Conservation (phyloP, 2,797 vertebrate species). For the Glyptemys insculpta region DNA sequence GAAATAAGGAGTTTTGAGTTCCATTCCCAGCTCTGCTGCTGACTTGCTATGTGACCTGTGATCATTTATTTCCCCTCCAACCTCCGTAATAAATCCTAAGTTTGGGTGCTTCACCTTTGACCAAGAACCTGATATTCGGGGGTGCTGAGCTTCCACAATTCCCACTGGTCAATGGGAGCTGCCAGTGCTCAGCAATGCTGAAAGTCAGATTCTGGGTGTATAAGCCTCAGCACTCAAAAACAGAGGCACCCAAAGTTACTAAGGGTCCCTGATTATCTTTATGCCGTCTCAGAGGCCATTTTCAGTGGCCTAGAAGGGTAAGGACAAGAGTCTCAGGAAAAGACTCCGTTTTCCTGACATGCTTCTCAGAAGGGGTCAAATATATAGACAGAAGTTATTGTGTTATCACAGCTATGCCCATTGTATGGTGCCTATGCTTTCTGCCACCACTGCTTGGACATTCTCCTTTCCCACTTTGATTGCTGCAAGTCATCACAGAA, state of each 20-base stretch:
- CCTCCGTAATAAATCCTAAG: not conserved
- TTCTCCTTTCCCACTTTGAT: not conserved
- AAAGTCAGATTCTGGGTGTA: not conserved
- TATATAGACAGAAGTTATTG: not conserved
- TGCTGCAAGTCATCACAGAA: not conserved
- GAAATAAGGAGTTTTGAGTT: not conserved
- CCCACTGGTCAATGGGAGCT: not conserved
- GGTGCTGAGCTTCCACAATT: not conserved
- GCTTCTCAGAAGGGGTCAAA: not conserved
- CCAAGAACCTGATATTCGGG: not conserved
- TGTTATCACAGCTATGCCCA: not conserved
- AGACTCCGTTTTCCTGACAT: not conserved
- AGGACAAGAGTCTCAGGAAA: not conserved
- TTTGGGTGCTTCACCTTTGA: not conserved
- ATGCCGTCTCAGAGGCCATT: not conserved
- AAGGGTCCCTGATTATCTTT: not conserved
- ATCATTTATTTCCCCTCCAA: not conserved
- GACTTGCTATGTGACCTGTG: not conserved
- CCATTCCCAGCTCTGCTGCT: not conserved
- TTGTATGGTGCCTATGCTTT: not conserved
- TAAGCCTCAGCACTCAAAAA: not conserved
- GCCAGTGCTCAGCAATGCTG: not conserved
- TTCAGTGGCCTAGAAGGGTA: not conserved
- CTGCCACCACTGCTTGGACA: not conserved
- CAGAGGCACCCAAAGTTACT: not conserved